Evolutionary conservation across 2,888 invertebrate species (phyloP).

Genomic region (Xanthorhoe designata): DNA sequence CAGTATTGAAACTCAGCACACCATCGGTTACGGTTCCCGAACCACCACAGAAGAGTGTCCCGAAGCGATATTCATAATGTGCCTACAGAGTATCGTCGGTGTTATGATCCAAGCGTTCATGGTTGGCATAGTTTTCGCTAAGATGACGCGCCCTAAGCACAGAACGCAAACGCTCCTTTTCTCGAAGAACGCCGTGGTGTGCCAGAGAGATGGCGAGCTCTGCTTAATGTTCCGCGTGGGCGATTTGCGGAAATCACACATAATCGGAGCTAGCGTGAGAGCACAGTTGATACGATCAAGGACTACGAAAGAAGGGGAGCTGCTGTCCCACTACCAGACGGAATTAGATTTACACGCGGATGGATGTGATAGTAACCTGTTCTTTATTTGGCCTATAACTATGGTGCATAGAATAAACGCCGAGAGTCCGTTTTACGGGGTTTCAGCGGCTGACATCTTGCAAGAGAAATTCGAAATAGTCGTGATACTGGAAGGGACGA

Average conservation of each 20-base stretch:
- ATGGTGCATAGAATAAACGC: conserved; percentile 95
- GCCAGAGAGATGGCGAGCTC: conserved; percentile 92
- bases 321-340: conserved; percentile 92
- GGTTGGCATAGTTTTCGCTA: conserved; percentile 95
- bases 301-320: conserved; percentile 94
- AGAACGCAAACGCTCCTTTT: conserved; percentile 95
- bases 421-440: conserved; percentile 93
- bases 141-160: conserved; percentile 96
- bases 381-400: conserved; percentile 97
- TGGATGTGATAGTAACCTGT: conserved; percentile 92
- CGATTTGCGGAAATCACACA: conserved; percentile 95
- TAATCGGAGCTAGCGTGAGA: conserved; percentile 94
- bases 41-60: conserved; percentile 95
- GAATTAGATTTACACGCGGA: conserved; percentile 90
- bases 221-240: conserved; percentile 95
- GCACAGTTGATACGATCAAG: conserved; percentile 93
- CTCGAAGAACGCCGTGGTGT: conserved; percentile 93
- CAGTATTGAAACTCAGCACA: conserved; percentile 97
- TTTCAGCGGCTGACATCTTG: conserved; percentile 93
- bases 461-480: conserved; percentile 93
- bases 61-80: conserved; percentile 95
- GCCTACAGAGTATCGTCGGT: conserved; percentile 94
- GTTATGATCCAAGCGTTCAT: conserved; percentile 92
- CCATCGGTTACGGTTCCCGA: conserved; percentile 95
- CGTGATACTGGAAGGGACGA: conserved; percentile 92